Base-by-base conservation (phyloP, 2,797 vertebrate species). In the Stomatorhinus walkeri region DNA sequence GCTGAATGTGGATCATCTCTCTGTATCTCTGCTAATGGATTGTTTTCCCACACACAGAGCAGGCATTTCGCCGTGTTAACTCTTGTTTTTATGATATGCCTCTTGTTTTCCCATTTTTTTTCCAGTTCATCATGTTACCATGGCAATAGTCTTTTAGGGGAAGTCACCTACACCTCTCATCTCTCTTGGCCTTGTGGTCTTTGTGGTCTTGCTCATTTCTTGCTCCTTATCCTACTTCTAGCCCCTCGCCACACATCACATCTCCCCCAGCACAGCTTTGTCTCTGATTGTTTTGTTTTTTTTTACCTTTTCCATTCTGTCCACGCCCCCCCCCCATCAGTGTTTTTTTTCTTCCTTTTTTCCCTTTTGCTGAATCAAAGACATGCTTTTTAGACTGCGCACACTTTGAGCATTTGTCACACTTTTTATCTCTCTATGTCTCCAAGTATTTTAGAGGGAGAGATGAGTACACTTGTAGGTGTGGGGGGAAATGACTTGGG, bases 51-150 rank as follows among this genome's bases (percentile, higher is more conserved):
- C 49, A 81, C 76, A 43, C 16, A 46, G 36, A 43, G 72, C 24
- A 59, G n/a, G 88, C 40, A 68, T 61, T 89, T 92, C 59, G 64
- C 88, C 88, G 89, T 89, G 48, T 91, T 92, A 90, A 88, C 90
- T 91, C 92, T 92, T 91, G 56, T 90, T 91, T 90, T 91, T 89
- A 88, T 90, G 93, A 93, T 92, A 90, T 93, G 93, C 88, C 93
- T 48, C 36, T 91, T 46, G 16, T 85, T 85, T 93, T 92, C 92
- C 90, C 90, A 86, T 93, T 90, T 92, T 79, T 76, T 93, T 91
- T 92, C 94, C 92, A 90, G 93, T 92, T 95, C 93, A 93, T 92
- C 93, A 89, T 91, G 95, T 96, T 95, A 93, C 95, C 95, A 95
- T 95, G 95, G 95, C 95, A 92, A 96, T 95, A 89, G 89, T 91